Evolutionary conservation across 2,797 vertebrate species (phyloP).

Genomic region (Arrhamphus sclerolepis): DNA sequence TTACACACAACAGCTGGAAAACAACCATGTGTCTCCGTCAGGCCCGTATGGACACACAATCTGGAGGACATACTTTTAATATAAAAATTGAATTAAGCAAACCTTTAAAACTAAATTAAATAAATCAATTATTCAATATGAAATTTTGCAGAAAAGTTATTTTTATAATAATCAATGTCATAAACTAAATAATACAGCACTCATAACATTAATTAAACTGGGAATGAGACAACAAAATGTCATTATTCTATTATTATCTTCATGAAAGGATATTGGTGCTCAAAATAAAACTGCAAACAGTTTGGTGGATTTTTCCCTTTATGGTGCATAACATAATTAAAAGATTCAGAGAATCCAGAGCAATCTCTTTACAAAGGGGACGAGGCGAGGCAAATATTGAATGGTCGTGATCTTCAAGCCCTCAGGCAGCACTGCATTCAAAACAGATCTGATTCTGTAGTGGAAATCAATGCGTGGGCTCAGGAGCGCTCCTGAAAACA

Average conservation of each 20-base stretch:
- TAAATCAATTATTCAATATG: background rate
- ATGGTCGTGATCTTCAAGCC: slow-evolving; percentile 9
- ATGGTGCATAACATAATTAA: background rate
- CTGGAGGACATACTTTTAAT: no score
- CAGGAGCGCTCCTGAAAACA: slow-evolving; percentile 6
- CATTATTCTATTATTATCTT: background rate
- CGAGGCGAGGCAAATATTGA: slow-evolving; percentile 11
- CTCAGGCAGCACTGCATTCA: slow-evolving; percentile 1
- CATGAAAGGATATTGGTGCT: background rate
- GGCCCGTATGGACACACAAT: background rate
- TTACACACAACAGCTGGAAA: slow-evolving; percentile 56
- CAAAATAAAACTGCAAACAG: background rate
- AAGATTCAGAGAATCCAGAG: background rate
- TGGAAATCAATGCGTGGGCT: slow-evolving; percentile 16
- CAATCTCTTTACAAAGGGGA: background rate
- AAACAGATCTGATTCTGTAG: slow-evolving; percentile 13
- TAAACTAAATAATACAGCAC: no score
- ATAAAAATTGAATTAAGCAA: background rate
- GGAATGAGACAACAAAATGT: background rate
- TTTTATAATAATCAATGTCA: no score
- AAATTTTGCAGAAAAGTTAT: no score
- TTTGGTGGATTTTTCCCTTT: background rate
- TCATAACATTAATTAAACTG: background rate
- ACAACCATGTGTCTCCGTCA: slow-evolving; percentile 29
- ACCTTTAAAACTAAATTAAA: background rate